These are phyloP conservation scores for Syngnathus typhle DNA, from an alignment of 2,113 vertebrate genomes.

Conservation along the genomic window DNA sequence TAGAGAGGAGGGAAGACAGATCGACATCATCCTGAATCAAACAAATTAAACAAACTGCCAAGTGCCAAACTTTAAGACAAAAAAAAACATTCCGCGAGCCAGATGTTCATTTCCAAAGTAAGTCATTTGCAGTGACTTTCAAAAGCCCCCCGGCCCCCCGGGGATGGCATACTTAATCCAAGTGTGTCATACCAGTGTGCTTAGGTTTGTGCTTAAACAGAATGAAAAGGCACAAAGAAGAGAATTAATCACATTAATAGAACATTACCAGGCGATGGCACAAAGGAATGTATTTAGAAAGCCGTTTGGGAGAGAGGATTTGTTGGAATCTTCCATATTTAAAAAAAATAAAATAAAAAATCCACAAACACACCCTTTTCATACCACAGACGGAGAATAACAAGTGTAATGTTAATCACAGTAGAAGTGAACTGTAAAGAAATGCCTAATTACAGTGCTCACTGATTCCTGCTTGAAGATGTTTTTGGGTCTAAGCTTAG, in stretches of 20 bases:
- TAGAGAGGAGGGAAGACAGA: background rate
- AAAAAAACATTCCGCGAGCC: too few relatives aligned
- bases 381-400: conserved; percentile 15
- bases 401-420: conserved; percentile 30
- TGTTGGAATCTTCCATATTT: background rate
- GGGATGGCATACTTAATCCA: too few relatives aligned
- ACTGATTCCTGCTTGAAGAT: conserved; percentile 43
- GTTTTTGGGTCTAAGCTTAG: conserved; percentile 54
- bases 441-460: conserved; percentile 46
- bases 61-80: too few relatives aligned
- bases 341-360: background rate
- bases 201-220: too few relatives aligned
- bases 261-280: background rate
- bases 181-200: too few relatives aligned
- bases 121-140: too few relatives aligned
- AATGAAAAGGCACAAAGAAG: too few relatives aligned
- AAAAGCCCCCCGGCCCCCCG: too few relatives aligned
- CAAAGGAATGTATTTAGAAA: background rate
- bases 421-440: conserved; percentile 24
- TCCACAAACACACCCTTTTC: background rate
- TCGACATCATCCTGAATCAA: background rate
- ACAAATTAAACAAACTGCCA: too few relatives aligned
- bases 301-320: background rate
- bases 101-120: too few relatives aligned
- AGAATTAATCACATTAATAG: too few relatives aligned